Evolutionary conservation across 2,888 invertebrate genomes (phyloP).

Genomic region (Clostera curtula): DNA sequence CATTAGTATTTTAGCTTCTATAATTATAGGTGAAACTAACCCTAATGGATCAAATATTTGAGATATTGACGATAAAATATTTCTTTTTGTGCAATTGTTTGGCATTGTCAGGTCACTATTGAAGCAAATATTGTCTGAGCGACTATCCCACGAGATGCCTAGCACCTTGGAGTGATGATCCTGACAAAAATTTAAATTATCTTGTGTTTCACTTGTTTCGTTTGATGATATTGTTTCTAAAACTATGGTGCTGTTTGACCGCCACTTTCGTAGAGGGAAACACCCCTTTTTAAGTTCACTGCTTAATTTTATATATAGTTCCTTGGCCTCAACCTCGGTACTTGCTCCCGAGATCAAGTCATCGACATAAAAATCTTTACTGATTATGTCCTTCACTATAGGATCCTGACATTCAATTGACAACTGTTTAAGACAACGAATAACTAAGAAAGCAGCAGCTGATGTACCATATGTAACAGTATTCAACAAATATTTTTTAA

Average conservation of each 20-base stretch:
- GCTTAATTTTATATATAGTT: not conserved
- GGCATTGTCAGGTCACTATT: not conserved
- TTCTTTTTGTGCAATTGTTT: not conserved
- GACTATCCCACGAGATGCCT: conserved; percentile 1
- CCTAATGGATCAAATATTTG: conserved; percentile 4
- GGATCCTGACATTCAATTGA: conserved; percentile 3
- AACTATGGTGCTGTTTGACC: conserved; percentile 1
- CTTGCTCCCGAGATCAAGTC: not conserved
- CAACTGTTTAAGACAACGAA: conserved; percentile 1
- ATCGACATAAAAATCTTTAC: conserved; percentile 2
- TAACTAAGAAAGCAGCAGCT: conserved; percentile 2
- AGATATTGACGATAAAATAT: conserved; percentile 2
- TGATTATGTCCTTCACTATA: not conserved
- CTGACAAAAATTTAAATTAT: no score
- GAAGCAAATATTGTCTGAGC: not conserved
- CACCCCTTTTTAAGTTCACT: not conserved
- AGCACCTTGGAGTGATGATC: conserved; percentile 1
- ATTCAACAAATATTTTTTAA: conserved; percentile 2
- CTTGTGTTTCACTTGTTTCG: not conserved
- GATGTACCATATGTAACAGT: conserved; percentile 1
- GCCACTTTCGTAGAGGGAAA: conserved; percentile 2
- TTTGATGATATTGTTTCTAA: not conserved
- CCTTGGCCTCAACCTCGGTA: not conserved
- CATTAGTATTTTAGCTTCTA: not conserved
- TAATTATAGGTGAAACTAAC: not conserved